phyloP scores from a whole-genome alignment of 2,888 invertebrate genomes.

The Dryobotodes eremita region DNA sequence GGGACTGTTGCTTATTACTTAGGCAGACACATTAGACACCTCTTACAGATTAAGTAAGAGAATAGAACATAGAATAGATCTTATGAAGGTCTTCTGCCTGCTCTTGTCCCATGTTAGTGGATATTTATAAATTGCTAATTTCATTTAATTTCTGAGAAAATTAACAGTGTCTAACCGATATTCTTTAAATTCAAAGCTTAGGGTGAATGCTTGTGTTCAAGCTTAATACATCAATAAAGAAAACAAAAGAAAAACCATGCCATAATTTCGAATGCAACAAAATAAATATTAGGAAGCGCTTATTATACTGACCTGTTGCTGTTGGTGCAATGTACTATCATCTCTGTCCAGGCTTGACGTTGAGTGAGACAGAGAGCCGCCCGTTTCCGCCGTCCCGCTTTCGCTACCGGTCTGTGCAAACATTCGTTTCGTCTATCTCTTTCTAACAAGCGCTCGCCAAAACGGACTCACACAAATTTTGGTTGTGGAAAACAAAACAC shows the following conservation, averaged over 20 bases:
- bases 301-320: slow-evolving; percentile 87
- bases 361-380: slow-evolving; percentile 94
- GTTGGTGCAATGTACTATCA: slow-evolving; percentile 91
- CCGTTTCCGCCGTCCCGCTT: slow-evolving; percentile 91
- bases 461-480: slow-evolving; percentile 30
- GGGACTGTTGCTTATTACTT: background rate
- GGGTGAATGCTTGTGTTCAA: slow-evolving; percentile 19
- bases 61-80: background rate
- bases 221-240: background rate
- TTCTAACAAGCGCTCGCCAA: slow-evolving; percentile 75
- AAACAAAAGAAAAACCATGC: slow-evolving; percentile 26
- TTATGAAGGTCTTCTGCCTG: background rate
- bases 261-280: slow-evolving; percentile 30
- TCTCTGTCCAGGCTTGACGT: slow-evolving; percentile 97
- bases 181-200: background rate
- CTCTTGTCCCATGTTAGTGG: background rate
- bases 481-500: slow-evolving; percentile 48
- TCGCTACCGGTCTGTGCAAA: slow-evolving; percentile 88
- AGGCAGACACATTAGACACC: background rate
- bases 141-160: background rate
- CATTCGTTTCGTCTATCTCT: slow-evolving; percentile 75
- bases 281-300: slow-evolving; percentile 16
- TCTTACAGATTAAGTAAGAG: background rate
- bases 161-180: background rate
- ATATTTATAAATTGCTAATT: background rate